phyloP scores from a whole-genome alignment of 1,140 invertebrate genomes.

The Pogonus chalceus region DNA sequence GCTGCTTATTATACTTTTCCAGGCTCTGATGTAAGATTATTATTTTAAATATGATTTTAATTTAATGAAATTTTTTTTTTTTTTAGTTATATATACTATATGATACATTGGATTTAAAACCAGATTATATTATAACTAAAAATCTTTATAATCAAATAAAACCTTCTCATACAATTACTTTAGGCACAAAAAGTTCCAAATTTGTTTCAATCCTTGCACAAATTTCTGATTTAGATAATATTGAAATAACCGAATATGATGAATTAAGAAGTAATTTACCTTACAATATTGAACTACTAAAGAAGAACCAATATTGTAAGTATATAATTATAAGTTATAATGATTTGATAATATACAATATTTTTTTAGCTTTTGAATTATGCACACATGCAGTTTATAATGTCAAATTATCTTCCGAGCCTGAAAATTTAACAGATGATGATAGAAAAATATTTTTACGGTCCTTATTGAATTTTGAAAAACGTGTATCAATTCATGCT shows the following conservation, averaged over 20 bases:
- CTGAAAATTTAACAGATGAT: constrained; percentile 42
- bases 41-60: constrained; percentile 13
- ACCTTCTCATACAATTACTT: neutral
- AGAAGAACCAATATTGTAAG: constrained; percentile 47
- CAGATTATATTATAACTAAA: constrained; percentile 46
- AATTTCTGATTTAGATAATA: constrained; percentile 30
- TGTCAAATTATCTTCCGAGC: constrained; percentile 49
- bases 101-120: constrained; percentile 47
- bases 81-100: constrained; percentile 46
- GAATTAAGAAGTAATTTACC: constrained; percentile 29
- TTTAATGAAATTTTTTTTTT: constrained; percentile 16
- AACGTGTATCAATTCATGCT: constrained; percentile 54
- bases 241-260: constrained; percentile 18
- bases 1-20: constrained; percentile 58
- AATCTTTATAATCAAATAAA: constrained; percentile 37
- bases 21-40: constrained; percentile 42
- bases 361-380: constrained; percentile 44
- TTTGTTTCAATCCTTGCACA: constrained; percentile 43
- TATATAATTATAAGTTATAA: constrained; percentile 20
- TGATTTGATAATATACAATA: constrained; percentile 11
- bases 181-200: constrained; percentile 49
- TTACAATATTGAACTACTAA: constrained; percentile 40
- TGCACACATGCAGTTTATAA: constrained; percentile 49
- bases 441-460: constrained; percentile 54
- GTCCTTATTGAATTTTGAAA: constrained; percentile 57